Conservation (phyloP, 2,888 invertebrate species). For the Hyposoter didymator region DNA sequence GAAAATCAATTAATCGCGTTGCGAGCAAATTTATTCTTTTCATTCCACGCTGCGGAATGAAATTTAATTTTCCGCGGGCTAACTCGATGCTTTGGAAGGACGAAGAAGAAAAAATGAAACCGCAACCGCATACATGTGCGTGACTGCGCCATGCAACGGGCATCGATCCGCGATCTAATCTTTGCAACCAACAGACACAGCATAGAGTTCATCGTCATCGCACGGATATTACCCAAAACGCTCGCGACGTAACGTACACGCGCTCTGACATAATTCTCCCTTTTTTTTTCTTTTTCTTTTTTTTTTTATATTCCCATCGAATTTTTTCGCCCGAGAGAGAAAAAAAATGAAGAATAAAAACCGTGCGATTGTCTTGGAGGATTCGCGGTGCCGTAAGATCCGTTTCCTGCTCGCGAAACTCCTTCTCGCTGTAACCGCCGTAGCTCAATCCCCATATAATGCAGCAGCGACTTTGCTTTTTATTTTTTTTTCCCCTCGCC, state of each 20-base stretch:
- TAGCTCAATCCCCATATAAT: not conserved
- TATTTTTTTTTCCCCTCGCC: not conserved
- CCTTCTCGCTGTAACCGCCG: not conserved
- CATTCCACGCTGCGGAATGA: not conserved
- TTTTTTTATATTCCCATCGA: conserved; percentile 43
- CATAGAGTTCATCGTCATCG: not conserved
- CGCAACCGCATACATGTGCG: conserved; percentile 16
- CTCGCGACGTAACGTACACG: not conserved
- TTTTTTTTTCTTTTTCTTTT: not conserved
- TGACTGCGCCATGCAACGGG: conserved; percentile 25
- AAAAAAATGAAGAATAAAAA: not conserved
- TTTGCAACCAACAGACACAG: conserved; percentile 15
- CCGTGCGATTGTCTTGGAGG: not conserved
- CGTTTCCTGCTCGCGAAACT: conserved; percentile 23
- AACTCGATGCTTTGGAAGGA: not conserved
- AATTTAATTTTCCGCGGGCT: not conserved
- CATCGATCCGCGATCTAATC: conserved; percentile 50
- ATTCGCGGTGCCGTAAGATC: conserved; percentile 24
- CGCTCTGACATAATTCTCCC: not conserved
- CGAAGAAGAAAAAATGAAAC: conserved; percentile 13
- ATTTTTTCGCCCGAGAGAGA: not conserved
- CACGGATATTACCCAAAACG: not conserved
- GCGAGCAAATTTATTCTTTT: not conserved
- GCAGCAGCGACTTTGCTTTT: not conserved
- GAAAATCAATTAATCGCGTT: too few species aligned